Base-by-base conservation (phyloP, 2,797 vertebrate species). In the Gambelia wislizenii region DNA sequence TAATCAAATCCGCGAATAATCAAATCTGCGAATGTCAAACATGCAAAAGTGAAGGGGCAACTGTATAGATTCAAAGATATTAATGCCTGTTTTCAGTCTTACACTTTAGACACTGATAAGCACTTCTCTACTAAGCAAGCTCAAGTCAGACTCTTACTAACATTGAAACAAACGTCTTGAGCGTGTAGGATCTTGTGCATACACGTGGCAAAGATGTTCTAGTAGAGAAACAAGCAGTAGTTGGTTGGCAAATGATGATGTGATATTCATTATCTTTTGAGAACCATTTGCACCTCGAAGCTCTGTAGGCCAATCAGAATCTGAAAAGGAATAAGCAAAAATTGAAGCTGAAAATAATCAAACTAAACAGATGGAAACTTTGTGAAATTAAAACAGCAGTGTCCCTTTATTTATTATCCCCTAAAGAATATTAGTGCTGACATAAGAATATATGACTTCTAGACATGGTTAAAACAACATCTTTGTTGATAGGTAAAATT, bases 161-260 rank as follows among this genome's bases (percentile, higher is more conserved):
- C 99, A 97, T 97, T 98, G 98, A 92, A 99, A 99, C 83, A 99
- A 96, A 92, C 96, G 97, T 64, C 96, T 98, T 1, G 98, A 98
- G 54, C 96, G 98, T 0, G 97, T 93, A 0, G 98, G 98, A 88
- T 98, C 94, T 80, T 97, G 97, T 5, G 99, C 98, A 6, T 99
- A 99, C 88, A 99, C 97, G 9, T 98, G 98, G 95, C 99, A 99
- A 86, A 99, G 96, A 91, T 99, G 99, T 92, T 99, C 99, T 88
- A 99, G 96, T 84, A 99, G 95, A 0, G 99, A 99, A 27, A 98
- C 99, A 0, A 99, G 96, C 76, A 99, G 95, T 8, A 99, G 98
- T 89, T 99, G 99, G 96, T 99, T 99, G 72, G 99, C 98, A 91
- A 99, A 98, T 3, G 98, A 97, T 0, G 98, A 98, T 6, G 98